A percentile compares a stretch with the other conserved stretches of the same genome.
These are phyloP conservation scores for Selene dorsalis DNA, from an alignment of 2,797 vertebrate genomes.

Conservation along the genomic window DNA sequence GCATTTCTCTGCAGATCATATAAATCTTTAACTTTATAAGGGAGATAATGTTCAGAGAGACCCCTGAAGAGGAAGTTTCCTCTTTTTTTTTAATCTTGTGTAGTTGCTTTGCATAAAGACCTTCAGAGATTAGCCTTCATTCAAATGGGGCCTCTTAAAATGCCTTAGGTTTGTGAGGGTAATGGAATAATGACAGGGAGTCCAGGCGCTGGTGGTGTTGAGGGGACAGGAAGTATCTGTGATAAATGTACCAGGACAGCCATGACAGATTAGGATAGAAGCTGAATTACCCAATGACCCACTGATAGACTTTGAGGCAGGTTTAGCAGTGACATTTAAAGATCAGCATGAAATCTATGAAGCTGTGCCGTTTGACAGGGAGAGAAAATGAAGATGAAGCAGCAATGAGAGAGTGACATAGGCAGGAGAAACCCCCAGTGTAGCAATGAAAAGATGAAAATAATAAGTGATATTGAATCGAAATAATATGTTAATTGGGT, in stretches of 20 bases:
- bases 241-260: not conserved
- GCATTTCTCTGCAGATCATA: constrained; percentile 35
- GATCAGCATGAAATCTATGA: not conserved
- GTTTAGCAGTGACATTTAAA: constrained; percentile 26
- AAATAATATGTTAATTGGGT: not conserved
- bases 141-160: constrained; percentile 4
- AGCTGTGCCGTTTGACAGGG: not conserved
- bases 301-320: not conserved
- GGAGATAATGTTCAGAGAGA: constrained; percentile 14
- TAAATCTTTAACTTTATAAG: constrained; percentile 12
- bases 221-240: not conserved
- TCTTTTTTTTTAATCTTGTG: not conserved
- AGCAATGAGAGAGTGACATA: not conserved
- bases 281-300: not conserved
- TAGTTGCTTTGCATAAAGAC: not conserved
- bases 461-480: not conserved
- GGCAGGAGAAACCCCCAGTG: not conserved
- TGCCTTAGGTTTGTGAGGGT: not conserved
- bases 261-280: constrained; percentile 10
- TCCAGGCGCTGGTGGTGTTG: not conserved
- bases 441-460: not conserved
- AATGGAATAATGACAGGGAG: not conserved
- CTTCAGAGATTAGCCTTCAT: not conserved
- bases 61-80: not conserved
- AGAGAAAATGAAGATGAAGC: not conserved